phyloP scores from a whole-genome alignment of 2,113 vertebrate species.

The Xyrauchen texanus region DNA sequence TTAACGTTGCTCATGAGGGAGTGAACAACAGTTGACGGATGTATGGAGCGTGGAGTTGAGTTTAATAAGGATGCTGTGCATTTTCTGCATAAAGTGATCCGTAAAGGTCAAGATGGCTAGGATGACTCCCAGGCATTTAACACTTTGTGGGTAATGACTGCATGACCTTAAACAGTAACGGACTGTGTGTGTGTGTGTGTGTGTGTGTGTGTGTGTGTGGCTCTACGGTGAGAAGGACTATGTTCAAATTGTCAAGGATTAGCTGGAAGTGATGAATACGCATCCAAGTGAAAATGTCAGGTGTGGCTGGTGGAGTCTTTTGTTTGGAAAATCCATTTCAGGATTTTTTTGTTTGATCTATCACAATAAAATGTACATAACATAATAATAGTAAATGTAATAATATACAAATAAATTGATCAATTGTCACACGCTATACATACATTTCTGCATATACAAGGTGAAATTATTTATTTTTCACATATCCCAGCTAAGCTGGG shows the following conservation, averaged over 20 bases:
- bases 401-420: too few relatives aligned
- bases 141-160: not conserved
- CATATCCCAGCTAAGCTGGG: too few relatives aligned
- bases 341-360: not conserved
- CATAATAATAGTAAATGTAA: too few relatives aligned
- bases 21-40: too few relatives aligned
- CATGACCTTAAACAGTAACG: slow-evolving; percentile 18
- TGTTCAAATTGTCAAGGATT: not conserved
- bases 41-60: not conserved
- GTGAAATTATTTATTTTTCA: too few relatives aligned
- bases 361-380: too few relatives aligned
- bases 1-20: too few relatives aligned
- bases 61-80: not conserved
- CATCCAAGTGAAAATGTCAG: slow-evolving; percentile 9
- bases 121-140: slow-evolving; percentile 2
- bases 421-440: too few relatives aligned
- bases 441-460: too few relatives aligned
- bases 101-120: slow-evolving; percentile 21
- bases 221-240: not conserved
- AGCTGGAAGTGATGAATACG: not conserved
- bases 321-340: too few relatives aligned
- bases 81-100: not conserved
- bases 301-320: not conserved
- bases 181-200: not conserved
- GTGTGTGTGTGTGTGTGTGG: too few relatives aligned